These are phyloP conservation scores for Caenorhabditis japonica DNA, from an alignment of 2,888 invertebrate genomes.

Conservation along the genomic window DNA sequence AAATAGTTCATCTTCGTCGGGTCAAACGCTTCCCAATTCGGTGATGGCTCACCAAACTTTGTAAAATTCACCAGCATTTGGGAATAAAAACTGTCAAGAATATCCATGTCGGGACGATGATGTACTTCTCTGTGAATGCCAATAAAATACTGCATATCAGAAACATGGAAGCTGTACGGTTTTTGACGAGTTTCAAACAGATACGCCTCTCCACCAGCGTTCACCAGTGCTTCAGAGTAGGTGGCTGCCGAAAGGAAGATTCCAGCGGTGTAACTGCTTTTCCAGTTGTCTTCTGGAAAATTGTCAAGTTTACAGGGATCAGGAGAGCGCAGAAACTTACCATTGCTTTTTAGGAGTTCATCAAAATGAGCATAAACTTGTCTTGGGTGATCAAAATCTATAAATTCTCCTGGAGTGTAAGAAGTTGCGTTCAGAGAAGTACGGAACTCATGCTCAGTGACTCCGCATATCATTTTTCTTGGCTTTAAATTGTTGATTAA, in stretches of 20 bases:
- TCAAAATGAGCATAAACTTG: constrained; percentile 8
- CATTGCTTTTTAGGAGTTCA: not conserved
- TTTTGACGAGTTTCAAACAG: constrained; percentile 28
- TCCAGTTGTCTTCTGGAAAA: constrained; percentile 6
- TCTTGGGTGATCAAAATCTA: constrained; percentile 17
- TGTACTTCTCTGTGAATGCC: constrained; percentile 37
- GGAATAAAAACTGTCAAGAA: constrained; percentile 43
- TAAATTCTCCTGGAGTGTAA: constrained; percentile 1
- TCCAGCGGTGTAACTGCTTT: constrained; percentile 14
- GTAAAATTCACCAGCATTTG: constrained; percentile 43
- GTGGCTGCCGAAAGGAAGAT: constrained; percentile 25
- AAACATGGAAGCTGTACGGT: constrained; percentile 36
- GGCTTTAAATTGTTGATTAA: constrained; percentile 22
- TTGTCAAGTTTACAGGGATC: not conserved
- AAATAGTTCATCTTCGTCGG: constrained; percentile 27
- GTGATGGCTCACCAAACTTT: constrained; percentile 25
- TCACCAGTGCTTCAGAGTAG: constrained; percentile 15
- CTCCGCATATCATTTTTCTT: constrained; percentile 16
- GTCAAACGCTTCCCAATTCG: constrained; percentile 29
- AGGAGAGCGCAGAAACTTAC: not conserved
- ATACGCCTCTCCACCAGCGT: constrained; percentile 20
- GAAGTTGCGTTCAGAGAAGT: not conserved
- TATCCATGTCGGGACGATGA: constrained; percentile 24
- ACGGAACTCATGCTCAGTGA: constrained; percentile 24
- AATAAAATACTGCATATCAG: constrained; percentile 52